A percentile compares a stretch with the other conserved stretches of the same genome.
Conservation (phyloP, 2,888 invertebrate genomes). For the Meiosimyza decipiens region DNA sequence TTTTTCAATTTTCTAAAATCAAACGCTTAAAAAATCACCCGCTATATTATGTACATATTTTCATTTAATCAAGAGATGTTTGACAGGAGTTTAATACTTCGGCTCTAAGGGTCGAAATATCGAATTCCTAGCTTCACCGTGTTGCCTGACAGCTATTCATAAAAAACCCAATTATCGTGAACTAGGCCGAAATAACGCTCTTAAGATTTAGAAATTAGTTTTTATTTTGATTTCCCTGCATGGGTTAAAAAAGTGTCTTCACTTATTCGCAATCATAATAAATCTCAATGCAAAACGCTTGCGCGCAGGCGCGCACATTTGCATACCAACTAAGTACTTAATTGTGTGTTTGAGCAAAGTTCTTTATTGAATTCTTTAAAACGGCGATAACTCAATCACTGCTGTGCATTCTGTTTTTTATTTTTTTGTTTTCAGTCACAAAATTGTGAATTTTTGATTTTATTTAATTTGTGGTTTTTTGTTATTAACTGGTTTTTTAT, state of each 20-base stretch:
- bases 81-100: no score
- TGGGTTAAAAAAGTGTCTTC: constrained; percentile 3
- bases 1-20: no score
- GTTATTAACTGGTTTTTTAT: neutral
- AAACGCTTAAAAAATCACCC: no score
- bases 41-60: no score
- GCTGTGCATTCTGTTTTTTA: neutral
- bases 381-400: neutral
- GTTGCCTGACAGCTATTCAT: no score
- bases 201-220: neutral
- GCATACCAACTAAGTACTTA: constrained; percentile 22
- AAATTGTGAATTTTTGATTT: neutral
- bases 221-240: neutral
- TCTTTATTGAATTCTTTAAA: constrained; percentile 11
- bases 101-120: no score
- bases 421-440: neutral
- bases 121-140: no score
- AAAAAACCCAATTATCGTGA: no score
- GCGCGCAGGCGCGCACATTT: constrained; percentile 33
- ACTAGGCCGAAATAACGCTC: no score
- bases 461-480: neutral
- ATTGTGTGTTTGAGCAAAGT: neutral
- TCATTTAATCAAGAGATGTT: no score
- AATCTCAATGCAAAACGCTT: constrained; percentile 29
- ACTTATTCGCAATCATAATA: constrained; percentile 3